Percentiles rank a stretch among this genome's conserved stretches.
Conservation (phyloP, 2,113 vertebrate species). For the Damaliscus lunatus region DNA sequence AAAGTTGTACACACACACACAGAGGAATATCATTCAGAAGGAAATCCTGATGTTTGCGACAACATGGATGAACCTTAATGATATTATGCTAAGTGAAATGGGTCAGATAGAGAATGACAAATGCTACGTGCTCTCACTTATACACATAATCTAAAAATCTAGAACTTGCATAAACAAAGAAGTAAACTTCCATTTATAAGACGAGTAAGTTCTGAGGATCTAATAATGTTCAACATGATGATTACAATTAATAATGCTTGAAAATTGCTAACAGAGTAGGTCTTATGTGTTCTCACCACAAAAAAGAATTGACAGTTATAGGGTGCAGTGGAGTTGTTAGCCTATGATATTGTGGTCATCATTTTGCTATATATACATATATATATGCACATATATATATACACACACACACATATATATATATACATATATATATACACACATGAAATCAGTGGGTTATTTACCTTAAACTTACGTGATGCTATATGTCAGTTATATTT, state of each 20-base stretch:
- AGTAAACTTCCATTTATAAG: background rate
- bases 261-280: background rate
- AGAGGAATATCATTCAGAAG: background rate
- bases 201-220: accelerated
- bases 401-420: background rate
- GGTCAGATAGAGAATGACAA: background rate
- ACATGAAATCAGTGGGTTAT: background rate
- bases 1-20: background rate
- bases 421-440: background rate
- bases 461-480: background rate
- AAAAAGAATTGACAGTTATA: background rate
- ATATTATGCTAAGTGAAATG: background rate
- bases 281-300: background rate
- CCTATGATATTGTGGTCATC: background rate
- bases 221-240: background rate
- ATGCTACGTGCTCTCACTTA: background rate
- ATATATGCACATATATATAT: background rate
- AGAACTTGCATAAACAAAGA: background rate
- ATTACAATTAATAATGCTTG: background rate
- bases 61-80: background rate
- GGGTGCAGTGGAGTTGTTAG: background rate
- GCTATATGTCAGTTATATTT: background rate
- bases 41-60: background rate
- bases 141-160: background rate
- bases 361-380: background rate